Conservation (phyloP, 2,113 vertebrate genomes). For the Mastomys coucha region DNA sequence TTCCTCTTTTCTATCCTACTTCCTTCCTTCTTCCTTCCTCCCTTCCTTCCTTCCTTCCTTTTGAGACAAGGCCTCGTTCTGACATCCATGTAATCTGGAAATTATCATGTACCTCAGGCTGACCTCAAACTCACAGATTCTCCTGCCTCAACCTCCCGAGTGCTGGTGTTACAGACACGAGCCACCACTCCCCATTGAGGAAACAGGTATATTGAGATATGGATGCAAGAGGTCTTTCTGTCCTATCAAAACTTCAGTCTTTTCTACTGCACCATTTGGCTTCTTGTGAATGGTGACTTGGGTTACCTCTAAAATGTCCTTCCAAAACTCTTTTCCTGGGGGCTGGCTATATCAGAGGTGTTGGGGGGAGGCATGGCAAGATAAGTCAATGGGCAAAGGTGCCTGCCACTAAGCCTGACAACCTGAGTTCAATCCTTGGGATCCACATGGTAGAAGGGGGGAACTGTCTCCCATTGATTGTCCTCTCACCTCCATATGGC, state of each 20-base stretch:
- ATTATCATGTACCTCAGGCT: background rate
- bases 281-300: slow-evolving; percentile 10
- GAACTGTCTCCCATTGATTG: background rate
- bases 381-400: background rate
- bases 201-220: background rate
- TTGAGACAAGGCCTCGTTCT: background rate
- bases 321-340: background rate
- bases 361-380: too few species aligned
- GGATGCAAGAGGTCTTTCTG: background rate
- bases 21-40: too few species aligned
- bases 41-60: too few species aligned
- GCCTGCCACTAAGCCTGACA: too few species aligned
- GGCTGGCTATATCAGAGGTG: background rate
- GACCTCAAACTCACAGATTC: background rate
- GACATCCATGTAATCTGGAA: background rate
- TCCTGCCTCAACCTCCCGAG: background rate
- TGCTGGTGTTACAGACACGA: background rate
- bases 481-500: too few species aligned
- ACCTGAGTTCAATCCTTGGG: background rate
- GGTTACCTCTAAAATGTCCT: background rate
- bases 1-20: too few species aligned
- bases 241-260: background rate
- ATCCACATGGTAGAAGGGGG: background rate
- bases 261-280: background rate
- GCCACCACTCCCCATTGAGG: too few species aligned